Conservation (phyloP, 2,888 invertebrate genomes). For the Erebia ligea region DNA sequence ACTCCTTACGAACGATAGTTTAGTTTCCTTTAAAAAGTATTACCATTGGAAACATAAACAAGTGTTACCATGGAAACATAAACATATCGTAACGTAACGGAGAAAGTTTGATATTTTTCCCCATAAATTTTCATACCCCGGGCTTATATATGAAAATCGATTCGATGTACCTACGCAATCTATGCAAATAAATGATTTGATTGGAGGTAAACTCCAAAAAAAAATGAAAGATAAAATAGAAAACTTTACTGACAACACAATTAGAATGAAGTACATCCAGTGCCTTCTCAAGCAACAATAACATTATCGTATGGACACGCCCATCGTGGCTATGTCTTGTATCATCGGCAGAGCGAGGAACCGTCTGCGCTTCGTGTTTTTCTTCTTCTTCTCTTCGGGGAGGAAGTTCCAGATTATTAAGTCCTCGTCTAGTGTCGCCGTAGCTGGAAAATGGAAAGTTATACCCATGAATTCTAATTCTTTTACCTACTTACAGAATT, state of each 20-base stretch:
- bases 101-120: too few species aligned
- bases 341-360: slow-evolving; percentile 64
- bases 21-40: too few species aligned
- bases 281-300: slow-evolving; percentile 33
- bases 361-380: slow-evolving; percentile 48
- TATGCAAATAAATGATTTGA: too few species aligned
- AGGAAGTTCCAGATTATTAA: slow-evolving; percentile 78
- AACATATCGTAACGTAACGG: too few species aligned
- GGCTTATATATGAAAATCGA: too few species aligned
- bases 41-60: too few species aligned
- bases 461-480: background rate
- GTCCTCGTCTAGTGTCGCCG: slow-evolving; percentile 74
- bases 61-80: too few species aligned
- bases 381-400: slow-evolving; percentile 60
- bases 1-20: too few species aligned
- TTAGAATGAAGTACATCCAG: slow-evolving; percentile 39
- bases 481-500: too few species aligned
- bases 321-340: slow-evolving; percentile 56
- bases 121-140: too few species aligned
- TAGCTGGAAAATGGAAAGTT: slow-evolving; percentile 54
- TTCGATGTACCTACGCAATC: too few species aligned
- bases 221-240: background rate
- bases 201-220: too few species aligned
- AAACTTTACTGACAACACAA: background rate
- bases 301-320: slow-evolving; percentile 50